Percentiles rank a stretch among this genome's conserved stretches.
Evolutionary conservation across 2,113 vertebrate species (phyloP).

Genomic region (Engraulis encrasicolus): DNA sequence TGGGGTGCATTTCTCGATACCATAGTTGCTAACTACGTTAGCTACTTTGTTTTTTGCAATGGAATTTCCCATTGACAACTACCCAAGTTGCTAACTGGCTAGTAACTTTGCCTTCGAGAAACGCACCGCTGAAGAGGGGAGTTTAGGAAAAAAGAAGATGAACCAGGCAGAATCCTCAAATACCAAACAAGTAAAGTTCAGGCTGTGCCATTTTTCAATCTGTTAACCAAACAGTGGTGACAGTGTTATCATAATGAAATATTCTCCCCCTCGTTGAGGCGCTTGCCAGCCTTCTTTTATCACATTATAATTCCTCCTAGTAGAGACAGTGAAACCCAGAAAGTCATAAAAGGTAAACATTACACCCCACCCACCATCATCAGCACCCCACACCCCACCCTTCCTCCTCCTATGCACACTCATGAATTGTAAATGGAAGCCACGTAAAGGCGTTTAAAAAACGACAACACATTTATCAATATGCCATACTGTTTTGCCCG

Average conservation of each 20-base stretch:
- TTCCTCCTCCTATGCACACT: background rate
- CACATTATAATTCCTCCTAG: constrained; percentile 24
- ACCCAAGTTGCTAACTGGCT: too few species aligned
- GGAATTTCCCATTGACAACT: too few species aligned
- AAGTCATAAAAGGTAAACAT: background rate
- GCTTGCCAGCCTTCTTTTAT: background rate
- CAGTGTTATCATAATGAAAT: constrained; percentile 30
- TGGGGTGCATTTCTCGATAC: too few species aligned
- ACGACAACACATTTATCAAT: constrained; percentile 32
- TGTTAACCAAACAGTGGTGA: constrained; percentile 10
- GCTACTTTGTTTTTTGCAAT: too few species aligned
- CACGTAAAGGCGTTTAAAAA: constrained; percentile 13
- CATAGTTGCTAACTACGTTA: too few species aligned
- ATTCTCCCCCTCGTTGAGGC: background rate
- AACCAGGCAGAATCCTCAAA: background rate
- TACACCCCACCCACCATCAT: too few species aligned
- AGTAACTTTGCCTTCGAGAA: too few species aligned
- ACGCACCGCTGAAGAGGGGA: background rate
- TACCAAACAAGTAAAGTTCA: background rate
- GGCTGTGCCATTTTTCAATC: background rate
- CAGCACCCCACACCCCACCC: too few species aligned
- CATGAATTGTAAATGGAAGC: constrained; percentile 26
- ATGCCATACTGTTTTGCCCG: constrained; percentile 11
- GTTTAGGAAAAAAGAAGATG: background rate
- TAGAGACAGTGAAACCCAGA: constrained; percentile 1